A percentile compares a stretch with the other conserved stretches of the same genome.
These are phyloP conservation scores for Strigamia transsilvanica DNA, from an alignment of 2,888 invertebrate genomes.

Conservation along the genomic window DNA sequence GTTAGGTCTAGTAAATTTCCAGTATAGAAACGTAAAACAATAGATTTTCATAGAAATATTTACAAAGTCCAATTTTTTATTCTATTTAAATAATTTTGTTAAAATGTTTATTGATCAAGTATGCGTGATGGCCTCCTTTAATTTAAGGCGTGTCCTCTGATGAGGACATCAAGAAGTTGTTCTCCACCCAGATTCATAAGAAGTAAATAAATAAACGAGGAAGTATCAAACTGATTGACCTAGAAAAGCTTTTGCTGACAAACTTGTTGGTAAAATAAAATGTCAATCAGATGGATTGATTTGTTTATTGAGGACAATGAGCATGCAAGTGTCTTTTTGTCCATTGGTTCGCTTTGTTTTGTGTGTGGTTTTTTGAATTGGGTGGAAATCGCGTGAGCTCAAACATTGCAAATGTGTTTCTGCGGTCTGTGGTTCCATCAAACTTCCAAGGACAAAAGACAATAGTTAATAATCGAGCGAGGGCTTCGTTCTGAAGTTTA, in stretches of 20 bases:
- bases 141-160: conserved; percentile 35
- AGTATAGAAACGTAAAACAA: neutral
- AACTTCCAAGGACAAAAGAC: conserved; percentile 40
- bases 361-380: neutral
- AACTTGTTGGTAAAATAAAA: too few species aligned
- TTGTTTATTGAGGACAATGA: neutral
- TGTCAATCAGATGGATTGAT: neutral
- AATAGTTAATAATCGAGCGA: conserved; percentile 27
- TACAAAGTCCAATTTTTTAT: neutral
- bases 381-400: neutral
- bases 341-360: neutral
- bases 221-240: neutral
- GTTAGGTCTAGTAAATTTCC: conserved; percentile 18
- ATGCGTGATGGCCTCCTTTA: conserved; percentile 12
- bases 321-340: neutral
- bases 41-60: neutral
- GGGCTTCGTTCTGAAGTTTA: neutral
- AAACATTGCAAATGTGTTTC: neutral
- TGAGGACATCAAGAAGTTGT: neutral
- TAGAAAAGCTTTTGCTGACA: neutral
- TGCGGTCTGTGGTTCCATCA: neutral
- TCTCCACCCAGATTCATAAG: conserved; percentile 20
- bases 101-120: neutral
- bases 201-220: conserved; percentile 32
- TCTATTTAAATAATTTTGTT: neutral